Evolutionary conservation across 2,113 vertebrate genomes (phyloP), one percentile per base, ranked within the genome.

Genomic region (Poeciliopsis retropinna): DNA sequence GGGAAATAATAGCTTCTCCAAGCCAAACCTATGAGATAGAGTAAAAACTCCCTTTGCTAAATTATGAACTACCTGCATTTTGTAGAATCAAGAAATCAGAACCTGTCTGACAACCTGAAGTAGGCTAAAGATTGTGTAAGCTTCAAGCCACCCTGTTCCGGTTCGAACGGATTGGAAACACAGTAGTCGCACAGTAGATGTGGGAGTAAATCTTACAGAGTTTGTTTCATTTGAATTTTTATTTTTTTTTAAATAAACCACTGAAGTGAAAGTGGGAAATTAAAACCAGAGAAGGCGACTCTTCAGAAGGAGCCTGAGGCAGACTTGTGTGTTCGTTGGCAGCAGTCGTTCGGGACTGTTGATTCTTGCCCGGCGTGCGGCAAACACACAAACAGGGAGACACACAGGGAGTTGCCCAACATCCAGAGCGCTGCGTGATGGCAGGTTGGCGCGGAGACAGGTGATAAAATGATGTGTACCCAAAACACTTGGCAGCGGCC

Each of bases 401-500:
- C 69, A 66, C 72, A 79, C 78, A 37, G 60, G 51, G 34, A 70
- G 72, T 80, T 72, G 83, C 80, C 87, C 87, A 87, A 88, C 87
- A 91, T 69, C 77, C 73, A 39, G 65, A 87, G 87, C 87, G 80
- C 61, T 74, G 83, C 85, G 13, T 87, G 66, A 82, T 90, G 89
- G 85, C 84, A 85, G 86, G 69, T 78, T 79, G 73, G 62, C 31
- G 29, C 57, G 22, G 44, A 76, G 81, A 83, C 86, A 89, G 85
- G 82, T 92, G 83, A 90, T 89, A 85, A 87, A 91, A 87, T 60
- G 61, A 76, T 90, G 83, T 90, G 88, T 90, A 86, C 88, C 74
- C 72, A 73, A 89, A 90, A 87, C 80, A 84, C 76, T 67, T 31
- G 28, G 64, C 65, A 62, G 70, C 75, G 64, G 29, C n/a, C 71